A percentile compares a stretch with the other conserved stretches of the same genome.
These are phyloP conservation scores for Coptodon rendalli DNA, from an alignment of 2,113 vertebrate species.

Conservation along the genomic window DNA sequence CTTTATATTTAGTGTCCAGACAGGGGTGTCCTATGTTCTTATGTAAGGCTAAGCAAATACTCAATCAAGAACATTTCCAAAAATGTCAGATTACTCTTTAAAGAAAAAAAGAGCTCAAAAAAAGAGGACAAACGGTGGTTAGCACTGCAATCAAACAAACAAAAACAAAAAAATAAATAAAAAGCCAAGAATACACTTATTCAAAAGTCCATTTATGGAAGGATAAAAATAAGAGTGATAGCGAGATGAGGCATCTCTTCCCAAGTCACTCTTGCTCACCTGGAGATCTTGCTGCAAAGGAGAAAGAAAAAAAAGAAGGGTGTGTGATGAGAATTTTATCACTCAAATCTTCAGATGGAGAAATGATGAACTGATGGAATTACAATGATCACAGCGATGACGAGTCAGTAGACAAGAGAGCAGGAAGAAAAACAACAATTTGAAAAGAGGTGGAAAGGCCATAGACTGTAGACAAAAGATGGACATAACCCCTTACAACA, in stretches of 20 bases:
- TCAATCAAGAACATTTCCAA: not conserved
- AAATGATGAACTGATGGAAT: not conserved
- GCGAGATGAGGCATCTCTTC: constrained; percentile 24
- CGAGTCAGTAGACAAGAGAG: not conserved
- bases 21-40: not conserved
- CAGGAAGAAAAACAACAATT: not conserved
- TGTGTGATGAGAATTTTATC: not conserved
- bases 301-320: constrained; percentile 27
- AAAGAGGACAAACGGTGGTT: constrained; percentile 35
- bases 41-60: not conserved
- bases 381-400: not conserved
- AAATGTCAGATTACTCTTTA: not conserved
- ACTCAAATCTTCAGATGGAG: not conserved
- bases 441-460: not conserved
- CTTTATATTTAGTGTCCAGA: not conserved
- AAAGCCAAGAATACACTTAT: not conserved
- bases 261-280: constrained; percentile 57
- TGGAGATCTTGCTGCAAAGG: constrained; percentile 68
- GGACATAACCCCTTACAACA: not conserved
- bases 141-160: constrained; percentile 18
- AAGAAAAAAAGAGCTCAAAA: not conserved
- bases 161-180: not conserved
- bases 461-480: not conserved
- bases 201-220: not conserved
- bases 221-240: constrained; percentile 9